Conservation (phyloP, 2,113 vertebrate species). For the Syrrhaptes paradoxus region DNA sequence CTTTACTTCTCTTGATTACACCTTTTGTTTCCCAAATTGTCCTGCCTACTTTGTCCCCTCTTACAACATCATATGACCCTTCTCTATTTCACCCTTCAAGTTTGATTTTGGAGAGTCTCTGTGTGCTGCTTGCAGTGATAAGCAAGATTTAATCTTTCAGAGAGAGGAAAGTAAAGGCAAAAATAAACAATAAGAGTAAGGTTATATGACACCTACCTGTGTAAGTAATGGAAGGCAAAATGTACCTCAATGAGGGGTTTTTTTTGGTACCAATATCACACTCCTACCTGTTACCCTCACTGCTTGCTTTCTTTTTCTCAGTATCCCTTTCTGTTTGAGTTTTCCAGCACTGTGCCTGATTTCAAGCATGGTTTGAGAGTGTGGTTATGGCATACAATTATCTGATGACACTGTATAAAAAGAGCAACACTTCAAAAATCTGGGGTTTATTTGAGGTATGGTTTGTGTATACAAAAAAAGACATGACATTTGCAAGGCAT, state of each 20-base stretch:
- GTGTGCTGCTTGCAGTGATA: not conserved
- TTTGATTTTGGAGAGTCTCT: not conserved
- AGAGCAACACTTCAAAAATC: not conserved
- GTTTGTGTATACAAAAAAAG: not conserved
- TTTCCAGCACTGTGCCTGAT: not conserved
- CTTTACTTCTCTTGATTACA: not conserved
- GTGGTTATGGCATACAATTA: not conserved
- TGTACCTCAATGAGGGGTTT: fast-evolving
- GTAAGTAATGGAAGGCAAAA: not conserved
- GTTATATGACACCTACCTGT: not conserved
- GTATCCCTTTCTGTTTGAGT: not conserved
- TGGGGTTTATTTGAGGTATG: not conserved
- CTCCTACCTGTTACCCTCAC: not conserved
- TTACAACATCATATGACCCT: not conserved
- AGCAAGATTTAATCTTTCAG: not conserved
- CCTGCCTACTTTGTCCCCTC: not conserved
- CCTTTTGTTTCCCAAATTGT: not conserved
- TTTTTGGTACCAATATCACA: not conserved
- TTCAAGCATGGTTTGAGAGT: not conserved
- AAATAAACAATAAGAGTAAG: not conserved
- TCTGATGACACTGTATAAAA: not conserved
- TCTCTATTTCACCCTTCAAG: not conserved
- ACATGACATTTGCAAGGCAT: fast-evolving
- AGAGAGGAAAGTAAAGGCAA: not conserved
- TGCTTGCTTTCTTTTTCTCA: not conserved